phyloP scores from a whole-genome alignment of 2,888 invertebrate species.

The Oscheius sp. region DNA sequence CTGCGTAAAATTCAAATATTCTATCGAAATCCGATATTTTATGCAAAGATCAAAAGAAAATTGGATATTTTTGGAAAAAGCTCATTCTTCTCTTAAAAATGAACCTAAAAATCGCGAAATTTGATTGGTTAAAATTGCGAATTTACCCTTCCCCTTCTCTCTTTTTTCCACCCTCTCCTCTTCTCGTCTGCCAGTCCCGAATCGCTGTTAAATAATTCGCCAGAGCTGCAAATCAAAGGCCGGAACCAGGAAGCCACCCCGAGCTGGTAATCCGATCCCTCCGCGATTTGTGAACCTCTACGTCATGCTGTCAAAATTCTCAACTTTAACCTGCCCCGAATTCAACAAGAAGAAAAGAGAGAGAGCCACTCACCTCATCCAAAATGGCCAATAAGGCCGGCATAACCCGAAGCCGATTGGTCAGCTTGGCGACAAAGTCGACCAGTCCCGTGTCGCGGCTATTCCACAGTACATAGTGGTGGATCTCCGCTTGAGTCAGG shows the following conservation, averaged over 20 bases:
- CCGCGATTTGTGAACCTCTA: conserved; percentile 6
- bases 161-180: not conserved
- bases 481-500: conserved; percentile 53
- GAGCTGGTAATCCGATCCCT: not conserved
- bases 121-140: too few species aligned
- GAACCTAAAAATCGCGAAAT: too few species aligned
- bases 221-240: not conserved
- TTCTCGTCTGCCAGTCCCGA: not conserved
- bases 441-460: conserved; percentile 60
- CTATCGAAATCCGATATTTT: too few species aligned
- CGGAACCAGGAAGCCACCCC: not conserved
- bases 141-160: not conserved
- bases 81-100: too few species aligned
- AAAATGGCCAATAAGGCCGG: conserved; percentile 68
- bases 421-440: conserved; percentile 62
- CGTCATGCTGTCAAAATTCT: too few species aligned
- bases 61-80: too few species aligned
- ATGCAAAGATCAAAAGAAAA: too few species aligned
- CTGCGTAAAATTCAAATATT: too few species aligned
- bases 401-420: conserved; percentile 64
- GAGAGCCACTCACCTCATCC: conserved; percentile 61
- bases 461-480: conserved; percentile 58
- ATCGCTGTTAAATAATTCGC: not conserved
- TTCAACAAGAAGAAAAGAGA: too few species aligned
- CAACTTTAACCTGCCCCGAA: too few species aligned